Conservation (phyloP, 2,113 vertebrate genomes). For the Rhinolophus ferrumequinum region DNA sequence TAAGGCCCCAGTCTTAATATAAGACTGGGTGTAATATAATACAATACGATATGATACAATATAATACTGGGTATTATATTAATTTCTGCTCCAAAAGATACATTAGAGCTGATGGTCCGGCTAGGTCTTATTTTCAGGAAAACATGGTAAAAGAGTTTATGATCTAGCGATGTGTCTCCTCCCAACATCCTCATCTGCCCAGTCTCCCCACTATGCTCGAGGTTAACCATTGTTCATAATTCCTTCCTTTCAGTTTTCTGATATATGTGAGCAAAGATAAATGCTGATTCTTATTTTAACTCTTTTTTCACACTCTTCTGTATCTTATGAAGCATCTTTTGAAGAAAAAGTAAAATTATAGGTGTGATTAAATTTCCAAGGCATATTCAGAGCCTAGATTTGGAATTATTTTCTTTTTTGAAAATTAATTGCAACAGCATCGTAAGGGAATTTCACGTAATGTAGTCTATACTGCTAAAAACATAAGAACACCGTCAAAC, state of each 20-base stretch:
- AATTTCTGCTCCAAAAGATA: too few species aligned
- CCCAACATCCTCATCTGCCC: neutral
- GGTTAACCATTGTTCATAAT: neutral
- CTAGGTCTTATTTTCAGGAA: too few species aligned
- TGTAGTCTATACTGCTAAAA: slow-evolving; percentile 17
- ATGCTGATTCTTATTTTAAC: neutral
- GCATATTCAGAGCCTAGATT: neutral
- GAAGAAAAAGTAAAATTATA: neutral
- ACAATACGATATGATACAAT: too few species aligned
- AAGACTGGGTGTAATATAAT: too few species aligned
- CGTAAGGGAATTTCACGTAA: neutral
- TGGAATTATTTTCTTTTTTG: slow-evolving; percentile 33
- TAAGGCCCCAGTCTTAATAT: too few species aligned
- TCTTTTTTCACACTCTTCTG: neutral
- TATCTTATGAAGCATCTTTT: slow-evolving; percentile 36
- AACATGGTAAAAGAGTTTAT: neutral
- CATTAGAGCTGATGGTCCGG: too few species aligned
- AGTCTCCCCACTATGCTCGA: neutral
- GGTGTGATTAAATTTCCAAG: slow-evolving; percentile 29
- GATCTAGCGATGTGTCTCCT: neutral
- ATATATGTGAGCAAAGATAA: neutral
- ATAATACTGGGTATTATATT: too few species aligned
- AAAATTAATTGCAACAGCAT: neutral
- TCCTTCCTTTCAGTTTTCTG: neutral
- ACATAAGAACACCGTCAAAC: neutral